Percentiles rank a stretch among this genome's conserved stretches.
Conservation (phyloP, 2,888 invertebrate species). For the Perizoma affinitatum region DNA sequence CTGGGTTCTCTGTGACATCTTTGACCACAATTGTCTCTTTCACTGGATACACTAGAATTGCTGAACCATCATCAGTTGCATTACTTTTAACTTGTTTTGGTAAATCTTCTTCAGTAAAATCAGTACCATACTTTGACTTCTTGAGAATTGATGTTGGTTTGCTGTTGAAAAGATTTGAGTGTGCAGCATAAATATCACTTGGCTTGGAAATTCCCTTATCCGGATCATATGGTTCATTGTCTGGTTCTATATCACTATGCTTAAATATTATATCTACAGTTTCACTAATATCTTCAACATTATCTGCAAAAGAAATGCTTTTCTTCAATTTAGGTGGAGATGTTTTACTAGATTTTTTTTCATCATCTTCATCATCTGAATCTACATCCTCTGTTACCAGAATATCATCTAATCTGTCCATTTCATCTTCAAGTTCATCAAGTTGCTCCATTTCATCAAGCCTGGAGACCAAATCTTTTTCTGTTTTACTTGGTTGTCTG, state of each 20-base stretch:
- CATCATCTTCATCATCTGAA: constrained; percentile 52
- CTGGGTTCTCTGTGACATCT: constrained; percentile 64
- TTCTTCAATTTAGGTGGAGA: constrained; percentile 47
- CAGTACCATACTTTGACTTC: constrained; percentile 59
- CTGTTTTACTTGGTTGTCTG: constrained; percentile 53
- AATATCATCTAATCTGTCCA: constrained; percentile 70
- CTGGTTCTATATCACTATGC: constrained; percentile 60
- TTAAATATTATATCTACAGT: constrained; percentile 67
- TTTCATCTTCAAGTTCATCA: constrained; percentile 83
- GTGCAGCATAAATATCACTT: constrained; percentile 71
- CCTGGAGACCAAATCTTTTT: constrained; percentile 72
- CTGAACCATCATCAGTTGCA: constrained; percentile 4
- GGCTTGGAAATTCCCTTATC: constrained; percentile 68
- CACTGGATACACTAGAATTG: constrained; percentile 24
- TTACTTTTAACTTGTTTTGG: constrained; percentile 15
- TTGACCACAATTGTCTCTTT: constrained; percentile 59
- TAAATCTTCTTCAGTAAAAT: constrained; percentile 26
- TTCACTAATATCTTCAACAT: constrained; percentile 57
- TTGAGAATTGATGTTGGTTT: constrained; percentile 70
- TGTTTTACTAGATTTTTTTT: constrained; percentile 36
- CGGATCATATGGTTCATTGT: constrained; percentile 51
- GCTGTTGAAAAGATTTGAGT: constrained; percentile 51
- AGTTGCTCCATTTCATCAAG: constrained; percentile 82
- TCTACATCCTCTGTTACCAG: constrained; percentile 30
- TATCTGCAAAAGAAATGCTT: constrained; percentile 71